phyloP scores from a whole-genome alignment of 2,113 vertebrate species.

The Aegithalos caudatus region DNA sequence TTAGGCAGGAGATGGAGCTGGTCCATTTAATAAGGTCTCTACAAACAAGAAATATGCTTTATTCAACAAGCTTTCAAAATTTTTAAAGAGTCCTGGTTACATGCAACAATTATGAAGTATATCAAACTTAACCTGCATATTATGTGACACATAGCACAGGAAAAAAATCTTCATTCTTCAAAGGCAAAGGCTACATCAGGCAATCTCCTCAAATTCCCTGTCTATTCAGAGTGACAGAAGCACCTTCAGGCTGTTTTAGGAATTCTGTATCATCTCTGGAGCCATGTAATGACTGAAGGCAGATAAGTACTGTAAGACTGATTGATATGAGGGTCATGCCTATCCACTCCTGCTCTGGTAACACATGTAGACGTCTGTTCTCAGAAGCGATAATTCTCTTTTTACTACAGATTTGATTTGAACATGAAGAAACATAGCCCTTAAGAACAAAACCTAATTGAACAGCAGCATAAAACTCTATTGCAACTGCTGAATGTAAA shows the following conservation, averaged over 20 bases:
- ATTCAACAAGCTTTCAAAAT: background rate
- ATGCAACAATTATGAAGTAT: background rate
- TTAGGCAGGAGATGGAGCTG: background rate
- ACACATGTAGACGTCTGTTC: background rate
- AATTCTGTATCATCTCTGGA: slow-evolving; percentile 17
- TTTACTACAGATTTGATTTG: background rate
- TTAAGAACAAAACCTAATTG: background rate
- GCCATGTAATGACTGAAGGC: background rate
- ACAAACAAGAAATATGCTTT: background rate
- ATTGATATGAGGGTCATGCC: background rate
- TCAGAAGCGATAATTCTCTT: background rate
- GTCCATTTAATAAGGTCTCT: background rate
- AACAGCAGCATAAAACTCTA: background rate
- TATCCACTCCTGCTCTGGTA: background rate
- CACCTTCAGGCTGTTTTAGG: background rate
- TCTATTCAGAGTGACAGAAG: background rate
- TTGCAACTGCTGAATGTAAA: background rate
- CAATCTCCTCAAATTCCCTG: background rate
- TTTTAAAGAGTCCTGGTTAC: background rate
- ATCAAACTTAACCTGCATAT: background rate
- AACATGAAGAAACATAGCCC: background rate
- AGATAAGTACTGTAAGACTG: background rate
- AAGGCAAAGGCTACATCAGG: background rate
- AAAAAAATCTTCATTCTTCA: background rate
- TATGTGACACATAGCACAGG: background rate